Evolutionary conservation across 2,113 vertebrate genomes (phyloP).

Genomic region (Bothrops jararaca): DNA sequence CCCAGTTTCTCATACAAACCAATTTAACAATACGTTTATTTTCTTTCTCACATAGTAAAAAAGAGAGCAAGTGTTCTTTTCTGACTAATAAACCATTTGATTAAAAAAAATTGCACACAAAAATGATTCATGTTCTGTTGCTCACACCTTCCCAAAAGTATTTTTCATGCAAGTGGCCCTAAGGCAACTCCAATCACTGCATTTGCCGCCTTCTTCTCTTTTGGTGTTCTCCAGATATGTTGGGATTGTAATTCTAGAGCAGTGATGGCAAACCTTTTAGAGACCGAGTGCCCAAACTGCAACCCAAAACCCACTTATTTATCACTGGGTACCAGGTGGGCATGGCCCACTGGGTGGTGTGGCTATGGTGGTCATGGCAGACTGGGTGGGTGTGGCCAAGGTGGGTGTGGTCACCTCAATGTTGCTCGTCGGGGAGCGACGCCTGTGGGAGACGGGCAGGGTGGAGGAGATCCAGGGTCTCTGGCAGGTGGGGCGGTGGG

Average conservation of each 20-base stretch:
- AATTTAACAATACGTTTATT: neutral
- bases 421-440: too few species aligned
- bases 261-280: too few species aligned
- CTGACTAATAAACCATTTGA: neutral
- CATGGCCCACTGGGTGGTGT: too few species aligned
- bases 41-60: neutral
- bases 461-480: too few species aligned
- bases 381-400: too few species aligned
- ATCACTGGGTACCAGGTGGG: too few species aligned
- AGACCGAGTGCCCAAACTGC: too few species aligned
- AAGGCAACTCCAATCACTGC: neutral
- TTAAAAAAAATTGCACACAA: neutral
- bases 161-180: neutral
- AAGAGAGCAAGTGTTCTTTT: neutral
- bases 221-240: neutral
- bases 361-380: too few species aligned
- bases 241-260: neutral
- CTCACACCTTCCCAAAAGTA: neutral
- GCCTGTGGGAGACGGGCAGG: too few species aligned
- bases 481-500: too few species aligned
- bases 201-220: neutral
- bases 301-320: too few species aligned
- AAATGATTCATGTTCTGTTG: neutral
- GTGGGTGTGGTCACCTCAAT: too few species aligned
- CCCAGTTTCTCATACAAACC: neutral